A percentile compares a stretch with the other conserved stretches of the same genome.
Evolutionary conservation across 2,888 invertebrate species (phyloP).

Genomic region (Cephus pygmeus): DNA sequence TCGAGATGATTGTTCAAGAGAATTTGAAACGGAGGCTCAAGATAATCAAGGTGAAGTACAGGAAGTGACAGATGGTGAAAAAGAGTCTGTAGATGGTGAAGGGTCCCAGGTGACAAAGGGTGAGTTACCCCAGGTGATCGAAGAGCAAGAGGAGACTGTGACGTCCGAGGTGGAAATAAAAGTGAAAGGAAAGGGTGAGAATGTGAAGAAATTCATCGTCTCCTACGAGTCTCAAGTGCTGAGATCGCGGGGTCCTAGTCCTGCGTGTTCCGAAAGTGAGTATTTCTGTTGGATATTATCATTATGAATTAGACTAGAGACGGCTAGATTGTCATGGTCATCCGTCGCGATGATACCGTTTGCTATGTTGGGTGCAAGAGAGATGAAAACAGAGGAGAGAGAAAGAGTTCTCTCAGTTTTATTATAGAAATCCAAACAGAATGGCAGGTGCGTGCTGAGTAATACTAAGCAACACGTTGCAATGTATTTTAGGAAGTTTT

Average conservation of each 20-base stretch:
- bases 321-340: too few species aligned
- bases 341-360: too few species aligned
- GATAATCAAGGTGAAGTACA: too few species aligned
- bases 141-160: slow-evolving; percentile 35
- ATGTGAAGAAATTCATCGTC: slow-evolving; percentile 60
- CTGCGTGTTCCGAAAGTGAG: slow-evolving; percentile 56
- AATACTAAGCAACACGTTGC: slow-evolving; percentile 6
- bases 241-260: slow-evolving; percentile 52
- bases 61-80: slow-evolving; percentile 21
- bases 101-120: slow-evolving; percentile 33
- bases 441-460: slow-evolving; percentile 1
- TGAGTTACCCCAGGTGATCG: slow-evolving; percentile 42
- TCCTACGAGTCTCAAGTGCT: slow-evolving; percentile 61
- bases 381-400: too few species aligned
- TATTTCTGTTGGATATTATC: not conserved
- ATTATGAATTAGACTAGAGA: too few species aligned
- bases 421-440: too few species aligned
- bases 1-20: too few species aligned
- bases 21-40: too few species aligned
- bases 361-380: too few species aligned
- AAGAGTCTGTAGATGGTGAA: slow-evolving; percentile 31
- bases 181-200: slow-evolving; percentile 53
- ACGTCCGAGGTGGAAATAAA: slow-evolving; percentile 51
- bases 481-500: slow-evolving; percentile 58
- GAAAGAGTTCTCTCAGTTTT: too few species aligned